Conservation (phyloP, 2,797 vertebrate genomes). For the Sebastiscus albofasciatus region DNA sequence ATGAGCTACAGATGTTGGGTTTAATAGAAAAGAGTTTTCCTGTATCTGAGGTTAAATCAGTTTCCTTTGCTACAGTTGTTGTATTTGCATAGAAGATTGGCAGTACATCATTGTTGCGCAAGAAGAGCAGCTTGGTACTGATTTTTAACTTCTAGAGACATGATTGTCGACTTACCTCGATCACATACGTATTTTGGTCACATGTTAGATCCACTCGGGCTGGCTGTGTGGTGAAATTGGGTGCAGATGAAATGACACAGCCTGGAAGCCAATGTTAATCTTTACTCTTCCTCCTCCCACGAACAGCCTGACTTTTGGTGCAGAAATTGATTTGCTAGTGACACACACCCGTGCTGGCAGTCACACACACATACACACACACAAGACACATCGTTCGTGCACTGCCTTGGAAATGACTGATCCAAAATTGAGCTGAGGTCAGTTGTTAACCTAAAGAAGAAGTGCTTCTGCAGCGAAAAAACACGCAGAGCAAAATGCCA, state of each 20-base stretch:
- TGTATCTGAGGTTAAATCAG: not conserved
- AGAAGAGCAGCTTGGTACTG: not conserved
- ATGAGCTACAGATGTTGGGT: not conserved
- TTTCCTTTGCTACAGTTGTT: not conserved
- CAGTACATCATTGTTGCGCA: not conserved
- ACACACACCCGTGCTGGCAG: constrained; percentile 28
- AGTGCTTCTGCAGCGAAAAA: constrained; percentile 68
- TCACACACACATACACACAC: constrained; percentile 1
- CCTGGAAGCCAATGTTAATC: constrained; percentile 54
- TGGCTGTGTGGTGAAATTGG: constrained; percentile 25
- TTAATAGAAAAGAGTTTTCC: not conserved
- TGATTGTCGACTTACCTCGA: not conserved
- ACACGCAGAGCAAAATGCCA: constrained; percentile 56
- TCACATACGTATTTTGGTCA: constrained; percentile 23
- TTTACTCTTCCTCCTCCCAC: constrained; percentile 33
- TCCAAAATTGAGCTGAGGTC: constrained; percentile 72
- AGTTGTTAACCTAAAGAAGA: constrained; percentile 64
- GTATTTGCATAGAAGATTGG: not conserved
- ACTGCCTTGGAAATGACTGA: constrained; percentile 64
- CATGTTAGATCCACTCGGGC: not conserved
- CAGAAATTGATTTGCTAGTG: constrained; percentile 65
- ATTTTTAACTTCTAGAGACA: not conserved
- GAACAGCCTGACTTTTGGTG: constrained; percentile 34
- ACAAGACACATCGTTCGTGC: constrained; percentile 8
- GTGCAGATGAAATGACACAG: constrained; percentile 53